These are phyloP conservation scores for Origma solitaria DNA, from an alignment of 2,113 vertebrate species.

Conservation along the genomic window DNA sequence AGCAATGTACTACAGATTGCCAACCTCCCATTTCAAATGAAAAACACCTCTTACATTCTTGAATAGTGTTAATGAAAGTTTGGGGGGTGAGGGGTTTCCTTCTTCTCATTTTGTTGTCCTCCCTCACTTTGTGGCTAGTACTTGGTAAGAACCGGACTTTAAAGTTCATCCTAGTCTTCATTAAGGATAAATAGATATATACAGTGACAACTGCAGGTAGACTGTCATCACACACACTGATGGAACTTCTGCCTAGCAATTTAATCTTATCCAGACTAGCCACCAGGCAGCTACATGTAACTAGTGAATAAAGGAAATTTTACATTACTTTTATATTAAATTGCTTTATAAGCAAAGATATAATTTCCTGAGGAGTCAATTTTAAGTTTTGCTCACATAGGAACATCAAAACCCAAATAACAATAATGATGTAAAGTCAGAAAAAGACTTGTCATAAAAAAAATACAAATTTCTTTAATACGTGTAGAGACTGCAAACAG, in stretches of 20 bases:
- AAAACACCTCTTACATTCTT: background rate
- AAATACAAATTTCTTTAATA: background rate
- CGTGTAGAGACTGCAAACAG: background rate
- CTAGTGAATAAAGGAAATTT: background rate
- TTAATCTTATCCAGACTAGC: background rate
- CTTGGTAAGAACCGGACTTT: background rate
- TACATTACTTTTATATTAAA: background rate
- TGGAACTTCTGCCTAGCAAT: background rate
- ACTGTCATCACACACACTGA: background rate
- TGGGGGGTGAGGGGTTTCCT: too few species aligned
- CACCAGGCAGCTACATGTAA: background rate
- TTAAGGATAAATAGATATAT: background rate
- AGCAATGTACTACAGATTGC: background rate
- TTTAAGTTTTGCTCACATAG: background rate
- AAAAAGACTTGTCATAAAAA: background rate
- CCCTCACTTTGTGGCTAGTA: background rate
- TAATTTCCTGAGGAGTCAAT: background rate
- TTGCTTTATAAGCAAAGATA: background rate
- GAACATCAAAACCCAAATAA: background rate
- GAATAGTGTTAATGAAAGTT: background rate
- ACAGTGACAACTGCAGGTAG: background rate
- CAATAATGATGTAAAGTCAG: background rate
- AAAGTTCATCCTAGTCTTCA: background rate
- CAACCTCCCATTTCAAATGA: background rate
- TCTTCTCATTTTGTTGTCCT: background rate